Percentiles rank a stretch among this genome's conserved stretches.
Conservation (phyloP, 1,140 invertebrate species). For the Cephus cinctus region DNA sequence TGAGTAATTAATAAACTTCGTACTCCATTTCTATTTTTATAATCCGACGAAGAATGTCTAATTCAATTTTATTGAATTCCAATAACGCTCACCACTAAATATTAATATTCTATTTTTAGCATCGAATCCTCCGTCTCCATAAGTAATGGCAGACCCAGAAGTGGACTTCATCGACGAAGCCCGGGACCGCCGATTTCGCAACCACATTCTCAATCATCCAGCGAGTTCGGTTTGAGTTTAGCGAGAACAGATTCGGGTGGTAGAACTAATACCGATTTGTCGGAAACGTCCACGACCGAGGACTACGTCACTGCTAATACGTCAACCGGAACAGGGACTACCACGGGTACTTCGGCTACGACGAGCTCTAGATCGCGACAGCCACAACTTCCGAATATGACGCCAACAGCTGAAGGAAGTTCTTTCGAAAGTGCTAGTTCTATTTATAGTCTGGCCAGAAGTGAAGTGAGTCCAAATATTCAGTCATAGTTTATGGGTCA, state of each 20-base stretch:
- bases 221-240: constrained; percentile 52
- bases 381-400: constrained; percentile 41
- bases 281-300: constrained; percentile 83
- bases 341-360: constrained; percentile 51
- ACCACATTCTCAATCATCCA: constrained; percentile 51
- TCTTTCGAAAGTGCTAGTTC: constrained; percentile 81
- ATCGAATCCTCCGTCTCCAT: constrained; percentile 24
- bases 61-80: too few relatives aligned
- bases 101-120: constrained; percentile 20
- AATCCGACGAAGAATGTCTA: too few relatives aligned
- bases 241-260: constrained; percentile 71
- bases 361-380: constrained; percentile 50
- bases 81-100: too few relatives aligned
- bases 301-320: constrained; percentile 88
- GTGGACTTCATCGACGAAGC: constrained; percentile 44
- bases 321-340: constrained; percentile 66
- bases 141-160: constrained; percentile 40
- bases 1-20: too few relatives aligned
- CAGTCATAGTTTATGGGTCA: too few relatives aligned
- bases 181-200: constrained; percentile 41
- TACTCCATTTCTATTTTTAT: too few relatives aligned
- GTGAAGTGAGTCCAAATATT: constrained; percentile 61
- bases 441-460: constrained; percentile 71
- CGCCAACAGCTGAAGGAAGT: constrained; percentile 62
- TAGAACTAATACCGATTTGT: constrained; percentile 74